phyloP scores from a whole-genome alignment of 2,797 vertebrate genomes.

The Lithobates sylvaticus region DNA sequence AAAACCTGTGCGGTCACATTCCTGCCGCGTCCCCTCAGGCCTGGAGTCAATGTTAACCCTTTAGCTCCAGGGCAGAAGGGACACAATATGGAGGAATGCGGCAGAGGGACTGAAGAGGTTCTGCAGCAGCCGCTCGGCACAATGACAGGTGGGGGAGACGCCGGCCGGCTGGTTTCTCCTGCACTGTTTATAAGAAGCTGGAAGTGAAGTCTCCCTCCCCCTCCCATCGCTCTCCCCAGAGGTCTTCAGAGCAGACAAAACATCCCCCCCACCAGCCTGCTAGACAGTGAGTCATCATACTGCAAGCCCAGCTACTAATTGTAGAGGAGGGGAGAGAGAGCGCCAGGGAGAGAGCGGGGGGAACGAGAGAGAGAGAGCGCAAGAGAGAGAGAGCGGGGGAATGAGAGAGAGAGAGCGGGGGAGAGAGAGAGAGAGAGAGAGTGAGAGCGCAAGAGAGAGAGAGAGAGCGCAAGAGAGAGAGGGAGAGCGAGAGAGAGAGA shows the following conservation, averaged over 20 bases:
- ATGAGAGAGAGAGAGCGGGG: not conserved
- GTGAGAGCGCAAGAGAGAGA: too few species aligned
- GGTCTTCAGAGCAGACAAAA: conserved; percentile 44
- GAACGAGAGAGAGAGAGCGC: too few species aligned
- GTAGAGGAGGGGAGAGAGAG: not conserved
- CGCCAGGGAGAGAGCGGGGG: too few species aligned
- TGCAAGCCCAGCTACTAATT: not conserved
- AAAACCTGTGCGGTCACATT: too few species aligned
- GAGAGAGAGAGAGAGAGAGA: too few species aligned
- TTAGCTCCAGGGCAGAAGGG: too few species aligned
- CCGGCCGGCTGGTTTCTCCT: not conserved
- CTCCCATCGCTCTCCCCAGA: conserved; percentile 47
- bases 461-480: too few species aligned
- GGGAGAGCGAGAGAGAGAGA: not conserved
- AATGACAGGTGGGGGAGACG: not conserved
- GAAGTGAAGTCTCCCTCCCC: conserved; percentile 37
- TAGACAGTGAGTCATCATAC: conserved; percentile 58
- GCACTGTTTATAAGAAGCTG: conserved; percentile 64
- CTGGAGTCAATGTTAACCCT: too few species aligned
- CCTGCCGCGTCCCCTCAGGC: too few species aligned
- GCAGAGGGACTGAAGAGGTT: not conserved
- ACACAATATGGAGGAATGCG: too few species aligned
- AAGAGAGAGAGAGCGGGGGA: too few species aligned
- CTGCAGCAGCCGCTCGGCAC: not conserved
- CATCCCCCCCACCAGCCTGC: conserved; percentile 42